phyloP scores from a whole-genome alignment of 2,888 invertebrate genomes.

The Drosophila mettleri region DNA sequence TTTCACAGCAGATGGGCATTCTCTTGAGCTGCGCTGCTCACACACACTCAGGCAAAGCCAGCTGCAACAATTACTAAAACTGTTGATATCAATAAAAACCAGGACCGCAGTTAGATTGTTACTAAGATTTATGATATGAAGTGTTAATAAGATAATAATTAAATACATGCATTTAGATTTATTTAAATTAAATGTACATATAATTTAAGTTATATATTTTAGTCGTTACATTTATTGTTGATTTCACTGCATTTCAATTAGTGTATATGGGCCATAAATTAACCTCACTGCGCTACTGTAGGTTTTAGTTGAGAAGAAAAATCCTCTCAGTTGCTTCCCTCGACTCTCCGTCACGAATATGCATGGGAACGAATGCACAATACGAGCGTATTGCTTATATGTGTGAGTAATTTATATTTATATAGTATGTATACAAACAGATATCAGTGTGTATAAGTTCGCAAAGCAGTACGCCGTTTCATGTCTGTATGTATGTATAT shows the following conservation, averaged over 20 bases:
- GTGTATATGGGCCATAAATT: constrained; percentile 12
- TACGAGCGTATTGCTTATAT: constrained; percentile 11
- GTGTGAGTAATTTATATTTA: constrained; percentile 7
- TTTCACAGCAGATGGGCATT: constrained; percentile 42
- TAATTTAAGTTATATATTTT: background rate
- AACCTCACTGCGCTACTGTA: constrained; percentile 45
- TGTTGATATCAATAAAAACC: constrained; percentile 59
- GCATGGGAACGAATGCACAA: constrained; percentile 33
- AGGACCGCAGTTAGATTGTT: constrained; percentile 51
- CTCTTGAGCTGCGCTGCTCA: constrained; percentile 32
- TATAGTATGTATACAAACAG: constrained; percentile 3
- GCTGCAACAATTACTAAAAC: constrained; percentile 65
- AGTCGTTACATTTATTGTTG: too few species aligned
- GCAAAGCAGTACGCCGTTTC: constrained; percentile 1
- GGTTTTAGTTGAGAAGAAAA: constrained; percentile 35
- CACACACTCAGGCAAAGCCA: constrained; percentile 43
- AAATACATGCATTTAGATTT: background rate
- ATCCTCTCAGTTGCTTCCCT: constrained; percentile 24
- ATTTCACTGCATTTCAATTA: background rate
- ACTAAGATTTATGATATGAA: background rate
- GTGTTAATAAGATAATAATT: background rate
- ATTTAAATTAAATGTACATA: background rate
- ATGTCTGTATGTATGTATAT: background rate
- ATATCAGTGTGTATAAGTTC: constrained; percentile 16
- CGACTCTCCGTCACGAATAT: constrained; percentile 42